phyloP scores from a whole-genome alignment of 2,797 vertebrate species.

The Hydrolagus colliei region DNA sequence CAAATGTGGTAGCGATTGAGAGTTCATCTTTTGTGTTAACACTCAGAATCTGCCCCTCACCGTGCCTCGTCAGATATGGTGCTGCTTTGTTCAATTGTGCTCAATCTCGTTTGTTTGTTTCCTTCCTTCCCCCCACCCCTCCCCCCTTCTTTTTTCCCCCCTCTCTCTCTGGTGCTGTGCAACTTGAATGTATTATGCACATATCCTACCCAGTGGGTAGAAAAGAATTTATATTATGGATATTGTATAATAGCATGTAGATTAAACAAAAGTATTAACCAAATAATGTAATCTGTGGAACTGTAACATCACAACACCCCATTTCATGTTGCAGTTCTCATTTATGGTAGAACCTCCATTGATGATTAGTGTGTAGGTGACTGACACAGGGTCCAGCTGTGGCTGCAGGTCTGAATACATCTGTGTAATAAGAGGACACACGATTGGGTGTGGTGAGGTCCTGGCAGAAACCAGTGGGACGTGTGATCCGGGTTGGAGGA shows the following conservation, averaged over 20 bases:
- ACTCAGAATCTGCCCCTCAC: constrained; percentile 29
- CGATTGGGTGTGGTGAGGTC: too few species aligned
- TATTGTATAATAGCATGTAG: constrained; percentile 37
- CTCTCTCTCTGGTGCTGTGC: constrained; percentile 34
- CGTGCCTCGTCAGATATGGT: constrained; percentile 38
- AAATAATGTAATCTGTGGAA: constrained; percentile 39
- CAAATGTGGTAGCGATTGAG: constrained; percentile 40
- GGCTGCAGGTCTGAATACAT: constrained; percentile 41
- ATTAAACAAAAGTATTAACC: constrained; percentile 26
- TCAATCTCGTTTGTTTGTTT: constrained; percentile 26
- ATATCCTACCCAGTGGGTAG: constrained; percentile 40
- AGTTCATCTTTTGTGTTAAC: constrained; percentile 33
- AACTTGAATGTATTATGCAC: constrained; percentile 46
- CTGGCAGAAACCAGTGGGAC: too few species aligned
- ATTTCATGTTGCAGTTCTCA: constrained; percentile 41
- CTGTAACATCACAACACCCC: constrained; percentile 42
- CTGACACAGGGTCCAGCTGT: constrained; percentile 40
- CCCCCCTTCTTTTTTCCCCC: constrained; percentile 32
- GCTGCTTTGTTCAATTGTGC: constrained; percentile 33
- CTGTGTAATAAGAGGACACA: constrained; percentile 33
- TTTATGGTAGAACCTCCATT: constrained; percentile 24
- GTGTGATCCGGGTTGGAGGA: too few species aligned
- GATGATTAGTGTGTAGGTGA: constrained; percentile 28
- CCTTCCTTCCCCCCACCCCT: constrained; percentile 32
- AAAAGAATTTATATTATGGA: constrained; percentile 40